Evolutionary conservation across 2,113 vertebrate genomes (phyloP), one percentile per base, ranked within the genome.

Genomic region (Seriola aureovittata): DNA sequence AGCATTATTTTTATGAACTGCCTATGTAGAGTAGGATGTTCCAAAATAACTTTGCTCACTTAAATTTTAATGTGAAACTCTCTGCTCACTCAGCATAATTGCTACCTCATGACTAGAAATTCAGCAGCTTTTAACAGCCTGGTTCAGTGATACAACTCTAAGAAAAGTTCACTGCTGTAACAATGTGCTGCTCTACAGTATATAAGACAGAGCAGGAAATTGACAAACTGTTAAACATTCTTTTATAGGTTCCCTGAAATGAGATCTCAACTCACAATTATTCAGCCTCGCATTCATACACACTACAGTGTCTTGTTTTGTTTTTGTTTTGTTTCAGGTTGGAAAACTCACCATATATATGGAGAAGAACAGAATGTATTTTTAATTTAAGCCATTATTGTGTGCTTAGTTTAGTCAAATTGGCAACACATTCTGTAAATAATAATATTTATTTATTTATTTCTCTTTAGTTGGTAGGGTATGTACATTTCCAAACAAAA

Each of bases 61-160:
- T 46, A n/a, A 3, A 13, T 44, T 82, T 79, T 13, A 57, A 67
- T 75, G 42, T 71, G 58, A 62, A 75, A 29, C 52, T 40, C 59
- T 62, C 10, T 8, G 50, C 29, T 52, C 11, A 19, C 29, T 79
- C 48, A 70, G 58, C 63, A 55, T 73, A 62, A 54, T 67, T 62
- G 14, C 3, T 16, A 29, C 55, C 25, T n/a, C 23, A 50, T 62
- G 55, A 81, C 63, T 9, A 6, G 13, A 72, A 46, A 75, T 62
- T 55, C 55, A 55, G 25, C 36, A 63, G 71, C 23, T 34, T 17
- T 38, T 13, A 44, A 64, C 7, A n/a, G 8, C 32, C 34, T 23
- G 19, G 34, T 44, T 32, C 12, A 32, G 25, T 55, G 25, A 57
- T 54, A 14, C 4, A 63, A 68, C 32, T 8, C n/a, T 8, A 21